These are phyloP conservation scores for Sogatella furcifera DNA, from an alignment of 1,140 invertebrate species.

Conservation along the genomic window DNA sequence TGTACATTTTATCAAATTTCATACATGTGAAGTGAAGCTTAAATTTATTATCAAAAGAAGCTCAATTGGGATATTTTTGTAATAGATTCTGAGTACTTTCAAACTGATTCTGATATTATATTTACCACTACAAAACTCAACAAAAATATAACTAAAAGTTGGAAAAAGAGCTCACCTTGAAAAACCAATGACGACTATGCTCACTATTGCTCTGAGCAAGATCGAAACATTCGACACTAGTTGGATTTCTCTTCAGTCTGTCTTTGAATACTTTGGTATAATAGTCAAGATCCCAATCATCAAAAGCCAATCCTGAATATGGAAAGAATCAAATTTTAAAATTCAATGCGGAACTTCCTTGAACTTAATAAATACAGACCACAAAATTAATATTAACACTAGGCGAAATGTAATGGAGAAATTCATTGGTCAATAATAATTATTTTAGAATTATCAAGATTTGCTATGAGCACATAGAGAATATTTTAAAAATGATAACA, in stretches of 20 bases:
- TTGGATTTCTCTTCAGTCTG: conserved; percentile 84
- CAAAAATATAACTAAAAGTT: conserved; percentile 7
- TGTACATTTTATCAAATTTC: no score
- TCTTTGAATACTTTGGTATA: conserved; percentile 72
- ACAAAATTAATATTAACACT: not conserved
- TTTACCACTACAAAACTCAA: not conserved
- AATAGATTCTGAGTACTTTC: no score
- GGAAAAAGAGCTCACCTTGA: conserved; percentile 54
- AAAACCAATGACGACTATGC: conserved; percentile 89
- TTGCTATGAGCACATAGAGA: no score
- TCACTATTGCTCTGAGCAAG: conserved; percentile 97
- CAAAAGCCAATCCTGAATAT: conserved; percentile 64
- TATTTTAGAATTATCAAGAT: no score
- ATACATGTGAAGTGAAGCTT: no score
- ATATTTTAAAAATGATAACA: no score
- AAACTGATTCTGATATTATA: no score
- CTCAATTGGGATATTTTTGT: no score
- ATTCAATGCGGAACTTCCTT: not conserved
- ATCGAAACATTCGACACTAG: conserved; percentile 96
- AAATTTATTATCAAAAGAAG: no score
- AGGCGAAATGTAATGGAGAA: no score
- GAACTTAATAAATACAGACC: not conserved
- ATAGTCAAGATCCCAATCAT: conserved; percentile 77
- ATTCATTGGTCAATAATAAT: no score
- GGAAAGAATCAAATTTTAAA: not conserved